Conservation (phyloP, 1,140 invertebrate genomes). For the Brachionus angularis region DNA sequence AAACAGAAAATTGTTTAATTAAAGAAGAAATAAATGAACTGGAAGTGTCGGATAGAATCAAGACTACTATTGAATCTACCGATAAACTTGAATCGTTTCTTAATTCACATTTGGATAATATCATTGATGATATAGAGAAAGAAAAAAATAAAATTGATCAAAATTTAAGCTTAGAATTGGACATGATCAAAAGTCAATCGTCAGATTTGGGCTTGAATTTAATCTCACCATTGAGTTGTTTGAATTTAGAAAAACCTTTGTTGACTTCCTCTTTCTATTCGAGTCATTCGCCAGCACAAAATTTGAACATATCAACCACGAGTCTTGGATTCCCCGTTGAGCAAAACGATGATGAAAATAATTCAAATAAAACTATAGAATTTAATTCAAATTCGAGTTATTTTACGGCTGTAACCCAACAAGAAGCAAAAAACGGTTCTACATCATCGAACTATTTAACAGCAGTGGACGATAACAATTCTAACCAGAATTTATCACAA, state of each 20-base stretch:
- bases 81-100: not conserved
- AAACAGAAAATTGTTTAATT: too few relatives aligned
- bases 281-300: not conserved
- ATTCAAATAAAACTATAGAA: too few relatives aligned
- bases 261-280: constrained; percentile 28
- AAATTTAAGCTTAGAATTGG: not conserved
- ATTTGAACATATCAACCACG: not conserved
- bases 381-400: too few relatives aligned
- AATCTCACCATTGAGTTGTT: too few relatives aligned
- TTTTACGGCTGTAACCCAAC: not conserved
- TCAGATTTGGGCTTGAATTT: not conserved
- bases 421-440: not conserved
- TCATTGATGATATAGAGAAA: not conserved
- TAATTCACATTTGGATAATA: not conserved
- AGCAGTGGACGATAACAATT: constrained; percentile 8
- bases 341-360: not conserved
- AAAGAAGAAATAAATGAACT: too few relatives aligned
- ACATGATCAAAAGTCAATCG: not conserved
- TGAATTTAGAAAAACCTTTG: constrained; percentile 3
- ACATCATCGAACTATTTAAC: constrained; percentile 15
- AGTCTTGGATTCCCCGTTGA: not conserved
- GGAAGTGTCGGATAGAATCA: too few relatives aligned
- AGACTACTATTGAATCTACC: not conserved
- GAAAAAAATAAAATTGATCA: not conserved
- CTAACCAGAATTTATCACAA: not conserved